Evolutionary conservation across 37 sponge, comb jelly and placozoan genomes (phyloP).

Genomic region (Chondrosia reniformis): DNA sequence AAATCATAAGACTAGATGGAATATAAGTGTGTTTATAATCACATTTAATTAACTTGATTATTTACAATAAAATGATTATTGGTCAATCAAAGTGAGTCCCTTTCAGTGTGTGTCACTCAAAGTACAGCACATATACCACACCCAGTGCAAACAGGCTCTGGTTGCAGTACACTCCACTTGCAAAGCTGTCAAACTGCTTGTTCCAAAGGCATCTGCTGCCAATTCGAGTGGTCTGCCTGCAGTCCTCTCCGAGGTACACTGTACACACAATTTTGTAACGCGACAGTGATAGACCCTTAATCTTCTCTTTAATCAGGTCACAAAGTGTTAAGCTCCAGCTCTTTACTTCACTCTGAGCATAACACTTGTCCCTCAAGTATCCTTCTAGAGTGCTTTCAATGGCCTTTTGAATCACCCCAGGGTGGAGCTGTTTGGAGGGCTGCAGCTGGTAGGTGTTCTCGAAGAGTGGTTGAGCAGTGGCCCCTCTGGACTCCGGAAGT

Average conservation of each 20-base stretch:
- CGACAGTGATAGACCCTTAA: conserved; percentile 38
- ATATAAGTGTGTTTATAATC: too few species aligned
- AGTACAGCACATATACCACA: conserved; percentile 47
- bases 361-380: conserved; percentile 17
- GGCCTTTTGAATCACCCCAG: conserved; percentile 19
- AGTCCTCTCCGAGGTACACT: conserved; percentile 41
- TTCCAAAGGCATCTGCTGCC: conserved; percentile 76
- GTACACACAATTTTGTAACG: conserved; percentile 56
- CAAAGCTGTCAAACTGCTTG: conserved; percentile 38
- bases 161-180: conserved; percentile 38
- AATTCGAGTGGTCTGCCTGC: conserved; percentile 28
- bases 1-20: background rate
- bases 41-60: too few species aligned
- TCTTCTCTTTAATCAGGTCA: conserved; percentile 47
- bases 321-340: conserved; percentile 22
- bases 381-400: conserved; percentile 28
- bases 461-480: background rate
- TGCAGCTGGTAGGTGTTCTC: conserved; percentile 55
- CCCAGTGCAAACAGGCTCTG: conserved; percentile 46
- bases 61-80: too few species aligned
- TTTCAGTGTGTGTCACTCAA: conserved; percentile 27
- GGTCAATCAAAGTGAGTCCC: too few species aligned
- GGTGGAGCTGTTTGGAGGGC: conserved; percentile 33
- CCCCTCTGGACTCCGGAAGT: background rate
- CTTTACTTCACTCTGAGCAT: conserved; percentile 13